Base-by-base conservation (phyloP, 2,113 vertebrate species). In the Corydoras sp. region DNA sequence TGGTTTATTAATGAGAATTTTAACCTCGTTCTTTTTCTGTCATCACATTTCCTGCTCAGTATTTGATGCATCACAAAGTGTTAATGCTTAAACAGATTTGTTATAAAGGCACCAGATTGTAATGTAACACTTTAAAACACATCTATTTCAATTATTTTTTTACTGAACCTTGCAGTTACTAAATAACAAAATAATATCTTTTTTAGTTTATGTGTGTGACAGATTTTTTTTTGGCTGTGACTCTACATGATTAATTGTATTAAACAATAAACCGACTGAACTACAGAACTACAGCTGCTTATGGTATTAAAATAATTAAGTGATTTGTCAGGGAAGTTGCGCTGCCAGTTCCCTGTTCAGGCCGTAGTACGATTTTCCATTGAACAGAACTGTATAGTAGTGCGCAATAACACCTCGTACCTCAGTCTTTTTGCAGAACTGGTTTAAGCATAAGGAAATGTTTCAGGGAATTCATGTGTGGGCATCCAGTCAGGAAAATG, bases 401-500 rank as follows among this genome's bases (percentile, higher is more conserved):
- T 30, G 18, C n/a, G 49, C 49, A 12, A 58, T 9, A 31, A 3
- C 8, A 65, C 18, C 13, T 58, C 59, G 53, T 29, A 10, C 43
- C 51, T 60, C 43, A 31, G 49, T 15, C 29, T 10, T 59, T 32
- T 49, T 65, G 15, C 53, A 43, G 7, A 2, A 10, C 24, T n/a
- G 70, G 51, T 62, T 24, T 14, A 32, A 48, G 54, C 49, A 3
- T 61, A 13, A 60, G 14, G 14, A 24, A n/a, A 67, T 12, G 53
- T 63, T 53, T 64, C 54, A 58, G 30, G 31, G 68, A 7, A n/a
- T n/a, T 71, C 48, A 10, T 2, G 13, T 48, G 50, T 61, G 66
- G 18, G 76, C 71, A 65, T 35, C 55, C 54, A 48, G 58, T 73
- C 71, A 69, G 65, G 76, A 73, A 73, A 77, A 69, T 73, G 62